Evolutionary conservation across 23 tunicate genomes (phyloP).

Genomic region (Oikopleura albicans): DNA sequence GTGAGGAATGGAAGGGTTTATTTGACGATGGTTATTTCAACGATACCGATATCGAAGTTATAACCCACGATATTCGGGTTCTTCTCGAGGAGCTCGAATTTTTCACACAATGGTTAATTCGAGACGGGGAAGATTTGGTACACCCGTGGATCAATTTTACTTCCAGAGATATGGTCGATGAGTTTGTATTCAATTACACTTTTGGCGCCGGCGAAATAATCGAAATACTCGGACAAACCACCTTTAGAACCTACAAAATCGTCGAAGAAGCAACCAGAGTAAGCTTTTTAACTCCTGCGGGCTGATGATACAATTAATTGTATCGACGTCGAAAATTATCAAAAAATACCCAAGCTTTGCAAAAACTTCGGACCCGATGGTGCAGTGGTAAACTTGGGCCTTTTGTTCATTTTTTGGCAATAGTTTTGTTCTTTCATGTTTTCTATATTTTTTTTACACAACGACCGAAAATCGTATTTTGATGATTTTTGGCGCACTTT

Average conservation of each 20-base stretch:
- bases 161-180: background rate
- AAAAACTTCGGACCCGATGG: too few species aligned
- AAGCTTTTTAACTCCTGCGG: too few species aligned
- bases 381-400: too few species aligned
- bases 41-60: slow-evolving; percentile 10
- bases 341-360: too few species aligned
- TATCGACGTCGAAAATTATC: too few species aligned
- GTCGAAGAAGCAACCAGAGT: slow-evolving; percentile 14
- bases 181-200: background rate
- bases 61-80: background rate
- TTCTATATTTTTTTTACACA: too few species aligned
- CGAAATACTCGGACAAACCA: slow-evolving; percentile 9
- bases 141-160: slow-evolving; percentile 11
- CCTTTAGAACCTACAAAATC: background rate
- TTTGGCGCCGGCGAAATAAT: slow-evolving; percentile 15
- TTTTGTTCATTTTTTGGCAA: too few species aligned
- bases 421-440: too few species aligned
- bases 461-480: too few species aligned
- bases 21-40: slow-evolving; percentile 14
- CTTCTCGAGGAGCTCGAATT: slow-evolving; percentile 2
- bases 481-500: too few species aligned
- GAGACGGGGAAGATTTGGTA: slow-evolving; percentile 11
- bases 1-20: background rate
- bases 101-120: background rate
- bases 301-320: too few species aligned